Conservation (phyloP, 2,797 vertebrate genomes). For the Brachymystax lenok region DNA sequence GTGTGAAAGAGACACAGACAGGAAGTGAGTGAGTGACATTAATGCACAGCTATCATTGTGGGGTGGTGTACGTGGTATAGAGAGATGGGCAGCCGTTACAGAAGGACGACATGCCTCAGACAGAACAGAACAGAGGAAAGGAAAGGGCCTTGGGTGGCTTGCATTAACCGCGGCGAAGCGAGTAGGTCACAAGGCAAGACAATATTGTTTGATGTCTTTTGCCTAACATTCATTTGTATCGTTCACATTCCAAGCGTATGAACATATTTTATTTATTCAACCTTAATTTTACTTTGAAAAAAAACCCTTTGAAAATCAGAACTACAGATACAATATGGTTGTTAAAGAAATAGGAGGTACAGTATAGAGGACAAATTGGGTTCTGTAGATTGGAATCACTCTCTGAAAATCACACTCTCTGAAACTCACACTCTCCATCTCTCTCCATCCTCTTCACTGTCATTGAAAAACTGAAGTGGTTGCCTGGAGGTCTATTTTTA, state of each 20-base stretch:
- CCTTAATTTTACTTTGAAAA: neutral
- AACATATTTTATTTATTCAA: neutral
- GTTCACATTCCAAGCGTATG: neutral
- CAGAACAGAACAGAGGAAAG: conserved; percentile 32
- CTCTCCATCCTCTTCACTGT: neutral
- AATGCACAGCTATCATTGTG: conserved; percentile 67
- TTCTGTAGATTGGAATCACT: neutral
- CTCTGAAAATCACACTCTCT: neutral
- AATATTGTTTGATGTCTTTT: neutral
- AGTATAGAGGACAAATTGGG: neutral
- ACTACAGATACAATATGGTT: too few species aligned
- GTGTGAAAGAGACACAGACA: neutral
- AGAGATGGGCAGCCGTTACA: conserved; percentile 43
- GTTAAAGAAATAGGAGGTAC: too few species aligned
- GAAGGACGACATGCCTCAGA: conserved; percentile 44
- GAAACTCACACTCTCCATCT: neutral
- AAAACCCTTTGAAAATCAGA: too few species aligned
- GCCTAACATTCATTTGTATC: neutral
- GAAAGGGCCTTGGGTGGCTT: neutral
- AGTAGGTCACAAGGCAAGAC: neutral
- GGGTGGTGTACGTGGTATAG: conserved; percentile 51
- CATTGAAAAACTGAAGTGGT: conserved; percentile 10
- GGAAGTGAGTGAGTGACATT: conserved; percentile 53
- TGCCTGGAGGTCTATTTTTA: conserved; percentile 26
- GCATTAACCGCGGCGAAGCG: neutral